Evolutionary conservation across 2,797 vertebrate species (phyloP).

Genomic region (Melanotaenia trifasciata): DNA sequence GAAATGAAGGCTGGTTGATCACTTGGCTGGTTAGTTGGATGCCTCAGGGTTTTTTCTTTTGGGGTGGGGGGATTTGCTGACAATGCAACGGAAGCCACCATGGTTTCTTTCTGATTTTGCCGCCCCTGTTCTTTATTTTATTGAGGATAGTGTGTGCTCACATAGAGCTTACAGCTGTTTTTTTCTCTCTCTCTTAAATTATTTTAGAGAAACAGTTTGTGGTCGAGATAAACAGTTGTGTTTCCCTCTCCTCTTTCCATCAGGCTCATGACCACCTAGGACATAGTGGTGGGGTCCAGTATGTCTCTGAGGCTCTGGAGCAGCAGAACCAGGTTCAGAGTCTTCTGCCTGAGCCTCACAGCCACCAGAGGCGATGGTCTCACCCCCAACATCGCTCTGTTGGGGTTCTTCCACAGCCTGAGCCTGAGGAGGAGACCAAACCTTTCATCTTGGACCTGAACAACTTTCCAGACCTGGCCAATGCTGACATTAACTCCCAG

Average conservation of each 20-base stretch:
- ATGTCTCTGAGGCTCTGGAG: slow-evolving; percentile 62
- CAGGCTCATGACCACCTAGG: slow-evolving; percentile 77
- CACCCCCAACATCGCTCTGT: slow-evolving; percentile 79
- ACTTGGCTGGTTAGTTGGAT: slow-evolving; percentile 62
- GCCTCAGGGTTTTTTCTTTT: slow-evolving; percentile 53
- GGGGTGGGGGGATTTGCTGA: slow-evolving; percentile 52
- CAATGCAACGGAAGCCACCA: slow-evolving; percentile 54
- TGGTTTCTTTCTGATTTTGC: slow-evolving; percentile 22
- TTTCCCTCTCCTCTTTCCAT: slow-evolving; percentile 12
- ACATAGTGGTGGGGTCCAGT: slow-evolving; percentile 61
- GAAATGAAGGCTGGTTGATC: slow-evolving; percentile 67
- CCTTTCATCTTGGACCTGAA: slow-evolving; percentile 90
- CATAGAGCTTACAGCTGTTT: too few relatives aligned
- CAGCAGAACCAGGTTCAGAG: slow-evolving; percentile 82
- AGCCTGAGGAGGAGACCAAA: slow-evolving; percentile 80
- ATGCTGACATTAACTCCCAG: slow-evolving; percentile 86
- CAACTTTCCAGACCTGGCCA: slow-evolving; percentile 88
- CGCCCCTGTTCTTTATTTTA: slow-evolving; percentile 7
- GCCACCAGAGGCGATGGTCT: slow-evolving; percentile 77
- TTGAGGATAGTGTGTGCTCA: background rate
- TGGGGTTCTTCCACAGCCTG: slow-evolving; percentile 67
- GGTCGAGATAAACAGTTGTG: background rate
- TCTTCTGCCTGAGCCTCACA: slow-evolving; percentile 69
- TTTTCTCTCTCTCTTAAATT: too few relatives aligned
- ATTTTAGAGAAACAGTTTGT: too few relatives aligned